These are phyloP conservation scores for Rostratula benghalensis DNA, from an alignment of 2,113 vertebrate genomes.

Conservation along the genomic window DNA sequence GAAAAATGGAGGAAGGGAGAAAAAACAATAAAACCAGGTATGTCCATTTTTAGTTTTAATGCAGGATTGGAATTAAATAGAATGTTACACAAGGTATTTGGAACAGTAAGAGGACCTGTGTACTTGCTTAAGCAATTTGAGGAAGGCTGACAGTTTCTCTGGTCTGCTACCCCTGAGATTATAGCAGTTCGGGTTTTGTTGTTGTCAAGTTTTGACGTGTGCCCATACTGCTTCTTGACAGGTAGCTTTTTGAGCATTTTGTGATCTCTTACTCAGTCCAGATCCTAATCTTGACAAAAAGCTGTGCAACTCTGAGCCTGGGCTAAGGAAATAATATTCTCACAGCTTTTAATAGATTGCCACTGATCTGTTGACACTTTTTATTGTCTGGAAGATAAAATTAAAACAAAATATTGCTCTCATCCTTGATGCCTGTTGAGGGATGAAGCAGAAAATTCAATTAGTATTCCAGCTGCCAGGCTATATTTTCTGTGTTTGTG, in stretches of 20 bases:
- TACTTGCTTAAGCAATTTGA: neutral
- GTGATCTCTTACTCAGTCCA: neutral
- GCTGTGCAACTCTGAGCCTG: neutral
- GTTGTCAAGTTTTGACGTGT: neutral
- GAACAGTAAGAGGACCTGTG: neutral
- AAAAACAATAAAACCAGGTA: neutral
- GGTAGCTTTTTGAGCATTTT: neutral
- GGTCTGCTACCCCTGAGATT: neutral
- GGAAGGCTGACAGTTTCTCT: neutral
- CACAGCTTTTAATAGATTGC: neutral
- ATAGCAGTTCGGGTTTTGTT: neutral
- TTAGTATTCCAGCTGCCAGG: neutral
- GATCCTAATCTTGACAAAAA: neutral
- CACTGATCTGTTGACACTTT: neutral
- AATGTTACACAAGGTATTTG: neutral
- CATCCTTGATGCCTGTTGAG: neutral
- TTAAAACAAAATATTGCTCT: neutral
- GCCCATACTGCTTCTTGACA: neutral
- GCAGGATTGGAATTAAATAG: neutral
- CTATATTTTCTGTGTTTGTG: neutral
- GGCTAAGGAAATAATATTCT: neutral
- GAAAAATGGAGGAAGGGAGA: neutral
- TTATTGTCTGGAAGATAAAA: neutral
- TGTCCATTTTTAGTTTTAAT: neutral
- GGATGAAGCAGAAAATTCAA: constrained; percentile 5